Base-by-base conservation (phyloP, 2,113 vertebrate species). In the Pomatostomus ruficeps region DNA sequence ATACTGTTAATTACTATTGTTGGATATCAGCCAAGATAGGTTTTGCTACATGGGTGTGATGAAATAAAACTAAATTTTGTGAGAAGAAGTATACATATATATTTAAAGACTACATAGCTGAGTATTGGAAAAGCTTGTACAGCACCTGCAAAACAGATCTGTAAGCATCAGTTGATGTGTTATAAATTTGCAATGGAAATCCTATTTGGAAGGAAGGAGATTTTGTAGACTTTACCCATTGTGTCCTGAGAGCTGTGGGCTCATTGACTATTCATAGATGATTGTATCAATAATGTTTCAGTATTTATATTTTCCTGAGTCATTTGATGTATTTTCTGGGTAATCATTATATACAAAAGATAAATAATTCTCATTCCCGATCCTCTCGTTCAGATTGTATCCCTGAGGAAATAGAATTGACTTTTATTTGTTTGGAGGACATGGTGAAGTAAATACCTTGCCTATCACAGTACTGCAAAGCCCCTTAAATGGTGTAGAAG, bases 191-290 rank as follows among this genome's bases (percentile, higher is more conserved):
- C 40, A 84, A 59, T 40, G 22, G 61, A 87, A 81, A 67, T 78
- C 13, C 59, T 66, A n/a, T 52, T 74, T 72, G 12, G 29, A 67
- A 63, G 61, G 40, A 94, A 71, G 26, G 18, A 88, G 21, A 62
- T 88, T 81, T 87, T 62, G 35, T 12, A 82, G 21, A 20, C 18
- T 62, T 81, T 62, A 62, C 11, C 3, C 11, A 15, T 75, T 71
- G 33, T 59, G 48, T 82, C 40, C 45, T 45, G 48, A 85, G 52
- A 78, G 36, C 36, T 75, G 11, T 35, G 33, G 9, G 24, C 21
- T 94, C 74, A 93, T 82, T 74, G 35, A 23, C 10, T 91, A 79
- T 93, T 94, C 74, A 85, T 67, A 72, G 85, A 74, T 63, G 77
- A 94, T 91, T 67, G 21, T 91, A 94, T 93, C 52, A 75, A 74